A percentile compares a stretch with the other conserved stretches of the same genome.
phyloP scores from a whole-genome alignment of 2,888 invertebrate species.

The Diarsia dahlii region DNA sequence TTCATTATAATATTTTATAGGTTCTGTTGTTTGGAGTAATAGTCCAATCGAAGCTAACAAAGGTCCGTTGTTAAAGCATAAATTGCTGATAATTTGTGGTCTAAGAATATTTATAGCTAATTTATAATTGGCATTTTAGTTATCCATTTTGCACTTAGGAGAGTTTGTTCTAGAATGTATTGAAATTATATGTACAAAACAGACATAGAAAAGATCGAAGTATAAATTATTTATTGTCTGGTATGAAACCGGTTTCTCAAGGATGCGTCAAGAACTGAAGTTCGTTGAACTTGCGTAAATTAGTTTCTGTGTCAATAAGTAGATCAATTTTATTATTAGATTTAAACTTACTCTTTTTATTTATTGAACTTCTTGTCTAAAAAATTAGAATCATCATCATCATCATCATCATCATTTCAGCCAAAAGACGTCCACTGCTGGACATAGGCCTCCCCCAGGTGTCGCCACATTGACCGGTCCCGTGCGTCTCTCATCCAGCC shows the following conservation, averaged over 20 bases:
- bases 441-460: too few relatives aligned
- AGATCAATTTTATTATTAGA: neutral
- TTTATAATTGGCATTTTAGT: constrained; percentile 18
- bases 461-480: too few relatives aligned
- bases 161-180: neutral
- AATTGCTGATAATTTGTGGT: constrained; percentile 22
- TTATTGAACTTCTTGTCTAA: too few relatives aligned
- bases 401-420: too few relatives aligned
- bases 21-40: constrained; percentile 22
- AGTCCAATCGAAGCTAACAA: constrained; percentile 31
- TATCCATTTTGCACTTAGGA: constrained; percentile 11
- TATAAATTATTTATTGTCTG: neutral
- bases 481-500: too few relatives aligned
- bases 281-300: constrained; percentile 22
- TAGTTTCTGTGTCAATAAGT: constrained; percentile 8
- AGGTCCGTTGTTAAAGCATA: constrained; percentile 4
- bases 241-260: constrained; percentile 27
- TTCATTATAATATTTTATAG: constrained; percentile 40
- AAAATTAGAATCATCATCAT: too few relatives aligned
- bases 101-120: constrained; percentile 19
- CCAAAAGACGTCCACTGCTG: too few relatives aligned
- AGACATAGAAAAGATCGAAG: neutral
- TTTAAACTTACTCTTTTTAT: too few relatives aligned
- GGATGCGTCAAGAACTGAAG: constrained; percentile 9
- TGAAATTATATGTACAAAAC: neutral